Percentiles rank a stretch among this genome's conserved stretches.
Evolutionary conservation across 1,140 invertebrate species (phyloP).

Genomic region (Lepidurus packardi): DNA sequence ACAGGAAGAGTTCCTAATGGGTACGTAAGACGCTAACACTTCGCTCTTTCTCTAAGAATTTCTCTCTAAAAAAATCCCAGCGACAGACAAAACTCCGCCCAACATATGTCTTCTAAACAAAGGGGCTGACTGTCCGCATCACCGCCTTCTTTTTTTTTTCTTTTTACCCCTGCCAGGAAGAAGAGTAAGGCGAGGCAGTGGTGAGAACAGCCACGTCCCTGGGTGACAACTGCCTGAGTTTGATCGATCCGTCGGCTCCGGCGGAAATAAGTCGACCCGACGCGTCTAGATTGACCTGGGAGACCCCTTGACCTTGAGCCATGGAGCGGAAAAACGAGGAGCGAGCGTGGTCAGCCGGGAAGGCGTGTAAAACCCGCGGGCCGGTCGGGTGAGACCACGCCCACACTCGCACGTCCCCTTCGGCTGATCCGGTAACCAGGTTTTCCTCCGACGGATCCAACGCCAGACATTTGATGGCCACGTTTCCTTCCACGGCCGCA

Average conservation of each 20-base stretch:
- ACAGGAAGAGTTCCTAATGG: too few species aligned
- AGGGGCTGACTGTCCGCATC: too few species aligned
- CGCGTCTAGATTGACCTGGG: slow-evolving; percentile 64
- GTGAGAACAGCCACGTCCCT: slow-evolving; percentile 44
- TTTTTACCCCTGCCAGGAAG: not conserved
- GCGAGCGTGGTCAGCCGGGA: slow-evolving; percentile 82
- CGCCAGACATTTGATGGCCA: slow-evolving; percentile 87
- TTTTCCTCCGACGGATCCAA: slow-evolving; percentile 92
- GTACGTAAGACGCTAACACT: too few species aligned
- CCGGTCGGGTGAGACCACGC: slow-evolving; percentile 53
- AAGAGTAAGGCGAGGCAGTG: slow-evolving; percentile 34
- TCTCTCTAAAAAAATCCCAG: too few species aligned
- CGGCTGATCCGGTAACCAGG: slow-evolving; percentile 95
- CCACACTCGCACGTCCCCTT: slow-evolving; percentile 94
- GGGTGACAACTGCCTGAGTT: slow-evolving; percentile 83
- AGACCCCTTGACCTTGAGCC: slow-evolving; percentile 50
- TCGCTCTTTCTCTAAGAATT: too few species aligned
- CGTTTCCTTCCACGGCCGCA: slow-evolving; percentile 55
- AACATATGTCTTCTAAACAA: too few species aligned
- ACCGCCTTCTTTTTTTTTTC: not conserved
- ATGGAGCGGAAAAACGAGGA: slow-evolving; percentile 51
- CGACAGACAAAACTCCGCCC: too few species aligned
- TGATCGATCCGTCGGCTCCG: slow-evolving; percentile 97
- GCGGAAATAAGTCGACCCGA: slow-evolving; percentile 88
- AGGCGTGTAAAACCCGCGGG: slow-evolving; percentile 77